Evolutionary conservation across 2,888 invertebrate genomes (phyloP).

Genomic region (Lacanobia wlatinum): DNA sequence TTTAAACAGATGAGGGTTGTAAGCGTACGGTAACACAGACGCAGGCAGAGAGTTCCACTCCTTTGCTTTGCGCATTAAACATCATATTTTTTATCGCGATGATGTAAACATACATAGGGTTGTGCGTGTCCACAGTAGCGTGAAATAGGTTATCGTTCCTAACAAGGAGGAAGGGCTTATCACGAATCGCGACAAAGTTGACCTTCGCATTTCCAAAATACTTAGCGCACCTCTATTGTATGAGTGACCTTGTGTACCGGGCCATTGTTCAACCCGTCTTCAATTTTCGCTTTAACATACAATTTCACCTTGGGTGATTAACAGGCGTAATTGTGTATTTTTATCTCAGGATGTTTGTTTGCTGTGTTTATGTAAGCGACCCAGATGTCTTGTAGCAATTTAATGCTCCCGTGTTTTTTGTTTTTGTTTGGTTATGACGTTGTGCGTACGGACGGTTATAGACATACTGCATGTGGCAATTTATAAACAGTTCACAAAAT

Average conservation of each 20-base stretch:
- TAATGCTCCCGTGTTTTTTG: conserved; percentile 20
- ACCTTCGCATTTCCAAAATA: conserved; percentile 89
- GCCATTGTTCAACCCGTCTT: conserved; percentile 80
- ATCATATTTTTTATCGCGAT: conserved; percentile 33
- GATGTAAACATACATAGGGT: conserved; percentile 49
- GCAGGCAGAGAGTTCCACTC: no score
- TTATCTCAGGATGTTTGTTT: conserved; percentile 63
- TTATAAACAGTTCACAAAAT: neutral
- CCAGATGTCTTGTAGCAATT: conserved; percentile 42
- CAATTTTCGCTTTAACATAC: conserved; percentile 83
- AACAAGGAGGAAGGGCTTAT: conserved; percentile 85
- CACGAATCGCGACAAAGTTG: conserved; percentile 78
- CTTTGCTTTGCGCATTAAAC: no score
- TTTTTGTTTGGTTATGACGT: conserved; percentile 13
- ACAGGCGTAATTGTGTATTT: conserved; percentile 72
- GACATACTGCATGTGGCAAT: neutral
- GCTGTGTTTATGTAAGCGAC: conserved; percentile 61
- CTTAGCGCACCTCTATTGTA: conserved; percentile 81
- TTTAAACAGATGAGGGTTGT: no score
- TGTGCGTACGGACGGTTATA: neutral
- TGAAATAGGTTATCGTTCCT: conserved; percentile 83
- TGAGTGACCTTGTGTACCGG: conserved; percentile 74
- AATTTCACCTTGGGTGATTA: conserved; percentile 86
- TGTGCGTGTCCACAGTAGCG: conserved; percentile 74
- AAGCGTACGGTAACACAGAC: no score